Evolutionary conservation across 1,140 invertebrate genomes (phyloP).

Genomic region (Drosophila carrolli): DNA sequence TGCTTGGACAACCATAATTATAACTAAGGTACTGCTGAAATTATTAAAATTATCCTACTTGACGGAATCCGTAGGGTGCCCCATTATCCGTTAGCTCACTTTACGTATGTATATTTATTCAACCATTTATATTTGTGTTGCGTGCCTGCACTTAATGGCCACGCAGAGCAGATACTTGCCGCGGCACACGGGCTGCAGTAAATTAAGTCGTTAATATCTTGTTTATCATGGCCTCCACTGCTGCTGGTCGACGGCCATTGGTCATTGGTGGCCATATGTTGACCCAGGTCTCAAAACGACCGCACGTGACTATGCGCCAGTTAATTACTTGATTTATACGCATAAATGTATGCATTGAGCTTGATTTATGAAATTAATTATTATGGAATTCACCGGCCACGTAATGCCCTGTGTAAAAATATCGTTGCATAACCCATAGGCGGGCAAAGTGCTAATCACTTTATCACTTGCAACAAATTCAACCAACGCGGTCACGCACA

Average conservation of each 20-base stretch:
- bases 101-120: constrained; percentile 66
- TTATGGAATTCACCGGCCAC: constrained; percentile 55
- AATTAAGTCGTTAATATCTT: constrained; percentile 83
- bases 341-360: constrained; percentile 66
- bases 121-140: constrained; percentile 77
- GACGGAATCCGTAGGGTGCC: constrained; percentile 8
- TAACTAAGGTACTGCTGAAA: neutral
- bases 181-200: constrained; percentile 62
- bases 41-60: constrained; percentile 19
- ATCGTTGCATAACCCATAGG: constrained; percentile 63
- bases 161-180: constrained; percentile 36
- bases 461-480: constrained; percentile 65
- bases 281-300: constrained; percentile 25
- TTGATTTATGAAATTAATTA: constrained; percentile 83
- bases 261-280: constrained; percentile 41
- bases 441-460: constrained; percentile 51
- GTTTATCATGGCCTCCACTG: constrained; percentile 69
- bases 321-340: constrained; percentile 81
- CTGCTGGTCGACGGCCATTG: constrained; percentile 7
- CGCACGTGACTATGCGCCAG: constrained; percentile 55
- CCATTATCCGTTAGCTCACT: constrained; percentile 44
- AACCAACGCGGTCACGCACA: constrained; percentile 21
- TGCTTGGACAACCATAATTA: neutral
- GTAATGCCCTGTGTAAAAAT: constrained; percentile 41
- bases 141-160: constrained; percentile 73